These are phyloP conservation scores for Cynaeus angustus DNA, from an alignment of 2,888 invertebrate species.

Conservation along the genomic window DNA sequence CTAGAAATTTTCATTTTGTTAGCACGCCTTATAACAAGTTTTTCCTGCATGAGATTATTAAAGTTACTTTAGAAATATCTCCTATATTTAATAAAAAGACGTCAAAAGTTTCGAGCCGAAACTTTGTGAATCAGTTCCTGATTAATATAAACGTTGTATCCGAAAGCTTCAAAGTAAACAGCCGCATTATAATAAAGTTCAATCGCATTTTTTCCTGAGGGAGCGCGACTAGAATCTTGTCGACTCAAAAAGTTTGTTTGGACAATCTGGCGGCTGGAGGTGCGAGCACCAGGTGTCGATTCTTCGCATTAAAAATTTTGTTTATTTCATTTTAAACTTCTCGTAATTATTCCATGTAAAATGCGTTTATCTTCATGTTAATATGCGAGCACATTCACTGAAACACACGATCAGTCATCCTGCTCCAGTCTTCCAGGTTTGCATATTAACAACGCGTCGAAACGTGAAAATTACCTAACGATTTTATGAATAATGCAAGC, in stretches of 20 bases:
- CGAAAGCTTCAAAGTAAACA: constrained; percentile 50
- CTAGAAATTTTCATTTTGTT: constrained; percentile 52
- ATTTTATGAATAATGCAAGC: constrained; percentile 62
- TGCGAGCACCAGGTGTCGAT: constrained; percentile 24
- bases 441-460: constrained; percentile 57
- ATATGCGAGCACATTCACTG: constrained; percentile 6
- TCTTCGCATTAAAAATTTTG: constrained; percentile 22
- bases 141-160: constrained; percentile 56
- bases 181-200: constrained; percentile 50
- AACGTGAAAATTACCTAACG: constrained; percentile 62
- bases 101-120: constrained; percentile 45
- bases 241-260: constrained; percentile 26
- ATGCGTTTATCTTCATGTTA: constrained; percentile 4
- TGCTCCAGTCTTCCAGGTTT: constrained; percentile 48
- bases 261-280: constrained; percentile 10
- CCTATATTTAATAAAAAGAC: constrained; percentile 54
- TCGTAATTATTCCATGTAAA: constrained; percentile 15
- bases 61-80: constrained; percentile 52
- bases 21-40: constrained; percentile 52
- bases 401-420: constrained; percentile 32
- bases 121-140: constrained; percentile 54
- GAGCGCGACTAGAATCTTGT: constrained; percentile 27
- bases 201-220: constrained; percentile 40
- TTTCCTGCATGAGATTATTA: constrained; percentile 48
- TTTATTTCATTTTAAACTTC: constrained; percentile 9